phyloP scores from a whole-genome alignment of 1,140 invertebrate species.

The Anoplophora glabripennis region DNA sequence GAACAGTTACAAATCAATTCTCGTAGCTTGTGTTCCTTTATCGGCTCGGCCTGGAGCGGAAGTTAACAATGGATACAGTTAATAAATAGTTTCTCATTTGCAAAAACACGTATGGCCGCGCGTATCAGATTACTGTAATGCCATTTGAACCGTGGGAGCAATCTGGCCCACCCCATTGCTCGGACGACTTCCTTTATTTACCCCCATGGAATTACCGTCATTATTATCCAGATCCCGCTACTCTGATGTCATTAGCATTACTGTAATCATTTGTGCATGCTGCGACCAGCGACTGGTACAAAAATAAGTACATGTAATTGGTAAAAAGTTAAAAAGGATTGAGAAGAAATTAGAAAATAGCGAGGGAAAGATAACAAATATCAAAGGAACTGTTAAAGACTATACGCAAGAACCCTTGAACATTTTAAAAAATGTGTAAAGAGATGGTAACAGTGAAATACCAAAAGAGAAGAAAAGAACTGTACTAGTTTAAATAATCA shows the following conservation, averaged over 20 bases:
- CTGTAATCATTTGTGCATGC: too few relatives aligned
- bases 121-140: conserved; percentile 35
- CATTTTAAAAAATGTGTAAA: too few relatives aligned
- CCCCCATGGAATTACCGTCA: conserved; percentile 28
- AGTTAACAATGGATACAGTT: conserved; percentile 22
- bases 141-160: conserved; percentile 39
- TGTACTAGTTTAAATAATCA: too few relatives aligned
- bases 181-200: conserved; percentile 29
- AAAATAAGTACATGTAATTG: background rate
- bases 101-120: conserved; percentile 38
- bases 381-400: too few relatives aligned
- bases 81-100: conserved; percentile 42
- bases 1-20: background rate
- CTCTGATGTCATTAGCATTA: conserved; percentile 11
- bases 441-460: too few relatives aligned
- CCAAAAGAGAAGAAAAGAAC: too few relatives aligned
- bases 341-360: too few relatives aligned
- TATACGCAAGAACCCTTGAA: too few relatives aligned
- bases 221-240: conserved; percentile 26
- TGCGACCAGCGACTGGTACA: background rate
- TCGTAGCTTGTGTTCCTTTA: conserved; percentile 15
- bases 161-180: conserved; percentile 23
- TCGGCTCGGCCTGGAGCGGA: conserved; percentile 17
- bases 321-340: too few relatives aligned
- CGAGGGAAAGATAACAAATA: too few relatives aligned